Base-by-base conservation (phyloP, 2,113 vertebrate genomes). In the Thomomys bottae region DNA sequence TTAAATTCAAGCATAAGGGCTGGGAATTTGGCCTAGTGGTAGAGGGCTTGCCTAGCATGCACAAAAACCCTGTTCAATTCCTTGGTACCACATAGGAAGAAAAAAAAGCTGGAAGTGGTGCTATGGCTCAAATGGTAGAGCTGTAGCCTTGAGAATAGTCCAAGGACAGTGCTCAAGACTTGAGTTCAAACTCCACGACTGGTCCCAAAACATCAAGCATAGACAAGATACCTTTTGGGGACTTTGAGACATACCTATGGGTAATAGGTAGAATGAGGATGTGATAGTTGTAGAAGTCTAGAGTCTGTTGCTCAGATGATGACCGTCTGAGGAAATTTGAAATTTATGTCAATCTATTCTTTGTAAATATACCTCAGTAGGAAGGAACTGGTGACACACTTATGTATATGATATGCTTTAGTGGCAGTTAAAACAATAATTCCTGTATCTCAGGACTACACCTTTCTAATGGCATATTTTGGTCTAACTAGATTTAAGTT, bases 381-480 rank as follows among this genome's bases (percentile, higher is more conserved):
- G 32, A 85, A 82, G 6, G 8, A 61, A 54, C 10, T 28, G 26
- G 2, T 45, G 73, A 80, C 14, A 70, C 17, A 38, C 70, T 73
- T 15, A 70, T 3, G n/a, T 34, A 38, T 42, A 34, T 49, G 20
- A 26, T 70, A 28, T 82, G 78, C 32, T 61, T 89, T 21, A 57
- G 8, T 90, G 17, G 21, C 80, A 70, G 28, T 66, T 77, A 75
- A 90, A 45, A 68, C 12, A 77, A 6, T 12, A 38, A n/a, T n/a
- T n/a, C n/a, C n/a, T 24, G 4, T 32, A 76, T 12, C 21, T 87
- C 38, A 84, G 32, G 5, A 83, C 2, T 76, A 2, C 68, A 84
- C 20, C 32, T 91, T 88, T 7, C 63, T 92, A 34, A 85, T 23
- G 24, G 8, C 42, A 88, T 66, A 64, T n/a, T 90, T 92, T 82